phyloP scores from a whole-genome alignment of 1,140 invertebrate species.

The Formica exsecta region DNA sequence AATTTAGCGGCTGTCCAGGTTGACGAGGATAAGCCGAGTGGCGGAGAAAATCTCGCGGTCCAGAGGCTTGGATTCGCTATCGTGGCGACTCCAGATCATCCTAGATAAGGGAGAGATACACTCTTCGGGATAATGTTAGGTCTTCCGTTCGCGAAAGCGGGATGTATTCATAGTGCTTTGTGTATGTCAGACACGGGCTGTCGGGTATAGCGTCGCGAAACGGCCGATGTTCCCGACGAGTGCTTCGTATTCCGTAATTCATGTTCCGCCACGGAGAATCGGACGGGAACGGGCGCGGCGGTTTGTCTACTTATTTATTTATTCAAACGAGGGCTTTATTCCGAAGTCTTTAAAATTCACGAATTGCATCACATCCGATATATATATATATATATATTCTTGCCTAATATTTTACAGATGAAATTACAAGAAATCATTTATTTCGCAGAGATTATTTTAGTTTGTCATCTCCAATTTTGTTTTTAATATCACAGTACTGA shows the following conservation, averaged over 20 bases:
- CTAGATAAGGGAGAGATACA: conserved; percentile 67
- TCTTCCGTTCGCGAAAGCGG: conserved; percentile 8
- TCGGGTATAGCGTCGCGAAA: not conserved
- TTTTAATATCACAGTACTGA: not conserved
- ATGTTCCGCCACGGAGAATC: conserved; percentile 18
- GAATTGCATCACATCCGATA: not conserved
- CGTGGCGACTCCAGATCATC: conserved; percentile 57
- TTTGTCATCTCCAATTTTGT: not conserved
- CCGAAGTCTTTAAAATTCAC: not conserved
- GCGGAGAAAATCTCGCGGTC: conserved; percentile 32
- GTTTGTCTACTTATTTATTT: conserved; percentile 33
- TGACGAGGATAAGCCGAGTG: conserved; percentile 68
- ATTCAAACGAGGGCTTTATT: not conserved
- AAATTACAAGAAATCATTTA: not conserved
- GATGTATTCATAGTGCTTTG: conserved; percentile 38
- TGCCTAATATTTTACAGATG: not conserved
- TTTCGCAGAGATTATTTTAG: not conserved
- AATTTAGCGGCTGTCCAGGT: conserved; percentile 71
- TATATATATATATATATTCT: not conserved
- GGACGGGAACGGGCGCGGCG: not conserved
- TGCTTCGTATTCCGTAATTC: conserved; percentile 51
- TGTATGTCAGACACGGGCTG: conserved; percentile 40
- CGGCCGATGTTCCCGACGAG: conserved; percentile 21
- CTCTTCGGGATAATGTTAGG: conserved; percentile 63
- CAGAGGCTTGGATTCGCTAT: conserved; percentile 56